Conservation (phyloP, 53 echinoderm and acorn worm species). For the Hippasteria phrygiana region DNA sequence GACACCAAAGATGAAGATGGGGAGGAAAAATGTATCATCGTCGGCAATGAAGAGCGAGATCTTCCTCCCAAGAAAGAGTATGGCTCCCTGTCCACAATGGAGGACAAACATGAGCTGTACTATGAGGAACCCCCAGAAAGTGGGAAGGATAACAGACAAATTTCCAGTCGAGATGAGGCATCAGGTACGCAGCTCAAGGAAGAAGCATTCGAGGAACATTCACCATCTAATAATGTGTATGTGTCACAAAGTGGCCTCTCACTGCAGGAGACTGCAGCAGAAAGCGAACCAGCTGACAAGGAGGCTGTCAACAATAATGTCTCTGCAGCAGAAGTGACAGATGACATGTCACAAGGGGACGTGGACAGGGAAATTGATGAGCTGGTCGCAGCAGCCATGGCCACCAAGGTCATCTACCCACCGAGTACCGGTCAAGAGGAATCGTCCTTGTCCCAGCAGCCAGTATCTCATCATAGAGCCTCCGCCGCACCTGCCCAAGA, state of each 20-base stretch:
- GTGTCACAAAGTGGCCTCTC: not conserved
- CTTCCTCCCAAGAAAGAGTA: constrained; percentile 14
- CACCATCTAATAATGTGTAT: not conserved
- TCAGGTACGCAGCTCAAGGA: not conserved
- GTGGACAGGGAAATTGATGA: constrained; percentile 47
- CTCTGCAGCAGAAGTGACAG: not conserved
- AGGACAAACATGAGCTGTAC: constrained; percentile 20
- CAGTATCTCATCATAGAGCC: not conserved
- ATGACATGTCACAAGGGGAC: not conserved
- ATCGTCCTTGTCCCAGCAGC: not conserved
- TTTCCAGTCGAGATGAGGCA: not conserved
- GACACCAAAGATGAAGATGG: not conserved
- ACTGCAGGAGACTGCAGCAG: not conserved
- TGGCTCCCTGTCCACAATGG: constrained; percentile 42
- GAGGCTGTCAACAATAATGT: not conserved
- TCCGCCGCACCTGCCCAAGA: not conserved
- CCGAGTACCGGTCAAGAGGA: constrained; percentile 6
- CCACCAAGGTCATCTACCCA: constrained; percentile 47
- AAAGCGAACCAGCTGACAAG: not conserved
- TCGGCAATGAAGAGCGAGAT: constrained; percentile 11
- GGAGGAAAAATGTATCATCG: constrained; percentile 38
- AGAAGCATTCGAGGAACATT: not conserved
- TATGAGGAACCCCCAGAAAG: not conserved
- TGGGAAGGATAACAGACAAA: not conserved
- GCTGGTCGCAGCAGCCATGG: constrained; percentile 41